Evolutionary conservation across 2,888 invertebrate genomes (phyloP).

Genomic region (Melinaea marsaeus): DNA sequence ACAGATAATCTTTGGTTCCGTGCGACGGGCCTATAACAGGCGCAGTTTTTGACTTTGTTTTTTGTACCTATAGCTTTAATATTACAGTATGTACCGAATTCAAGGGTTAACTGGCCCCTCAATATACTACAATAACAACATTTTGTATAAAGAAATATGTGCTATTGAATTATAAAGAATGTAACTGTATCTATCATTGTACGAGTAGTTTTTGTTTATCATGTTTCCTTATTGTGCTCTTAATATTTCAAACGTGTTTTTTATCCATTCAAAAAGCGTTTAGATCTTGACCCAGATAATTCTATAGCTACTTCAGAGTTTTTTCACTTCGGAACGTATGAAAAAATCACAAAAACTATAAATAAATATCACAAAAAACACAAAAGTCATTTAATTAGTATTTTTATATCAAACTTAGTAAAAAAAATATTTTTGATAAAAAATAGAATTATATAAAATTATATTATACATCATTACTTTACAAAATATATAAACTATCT

Average conservation of each 20-base stretch:
- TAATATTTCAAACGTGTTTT: neutral
- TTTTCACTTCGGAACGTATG: neutral
- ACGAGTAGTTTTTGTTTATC: neutral
- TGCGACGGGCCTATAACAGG: slow-evolving; percentile 73
- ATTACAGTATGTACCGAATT: slow-evolving; percentile 72
- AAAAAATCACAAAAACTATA: neutral
- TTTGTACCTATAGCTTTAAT: slow-evolving; percentile 75
- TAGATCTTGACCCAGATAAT: slow-evolving; percentile 2
- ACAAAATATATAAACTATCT: neutral
- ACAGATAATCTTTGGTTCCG: slow-evolving; percentile 61
- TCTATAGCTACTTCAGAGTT: neutral
- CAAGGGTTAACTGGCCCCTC: slow-evolving; percentile 70
- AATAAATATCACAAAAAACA: too few species aligned
- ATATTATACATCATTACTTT: neutral
- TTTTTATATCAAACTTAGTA: too few species aligned
- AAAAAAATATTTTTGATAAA: too few species aligned
- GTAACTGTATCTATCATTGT: too few species aligned
- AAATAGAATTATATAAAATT: too few species aligned
- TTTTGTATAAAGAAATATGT: slow-evolving; percentile 35
- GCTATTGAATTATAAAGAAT: neutral
- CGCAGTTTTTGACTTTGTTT: slow-evolving; percentile 75
- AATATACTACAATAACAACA: slow-evolving; percentile 47
- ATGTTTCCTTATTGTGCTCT: neutral
- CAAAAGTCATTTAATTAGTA: too few species aligned
- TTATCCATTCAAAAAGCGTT: neutral